phyloP scores from a whole-genome alignment of 2,888 invertebrate genomes.

The Argynnis bischoffii region DNA sequence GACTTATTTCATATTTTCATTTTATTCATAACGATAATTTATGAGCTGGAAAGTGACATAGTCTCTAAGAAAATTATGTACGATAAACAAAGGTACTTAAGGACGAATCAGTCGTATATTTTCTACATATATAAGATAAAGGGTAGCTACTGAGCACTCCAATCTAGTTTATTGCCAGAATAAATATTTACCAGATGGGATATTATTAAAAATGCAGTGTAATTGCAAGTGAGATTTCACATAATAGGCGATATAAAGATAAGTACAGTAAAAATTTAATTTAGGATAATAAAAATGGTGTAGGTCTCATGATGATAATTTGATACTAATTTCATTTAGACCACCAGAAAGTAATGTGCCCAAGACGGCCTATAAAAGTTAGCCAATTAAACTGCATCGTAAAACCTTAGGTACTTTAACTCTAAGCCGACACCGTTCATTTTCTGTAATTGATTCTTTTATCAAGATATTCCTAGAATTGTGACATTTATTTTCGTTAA shows the following conservation, averaged over 20 bases:
- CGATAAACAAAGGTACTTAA: too few species aligned
- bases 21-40: too few species aligned
- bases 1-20: too few species aligned
- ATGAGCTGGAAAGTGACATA: too few species aligned
- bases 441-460: constrained; percentile 60
- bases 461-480: constrained; percentile 43
- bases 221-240: too few species aligned
- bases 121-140: constrained; percentile 9
- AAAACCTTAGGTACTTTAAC: constrained; percentile 67
- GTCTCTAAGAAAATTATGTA: too few species aligned
- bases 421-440: constrained; percentile 65
- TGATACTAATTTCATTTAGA: constrained; percentile 68
- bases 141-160: constrained; percentile 2
- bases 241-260: not conserved
- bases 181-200: too few species aligned
- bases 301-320: constrained; percentile 32
- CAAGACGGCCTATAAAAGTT: constrained; percentile 58
- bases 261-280: not conserved
- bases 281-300: constrained; percentile 10
- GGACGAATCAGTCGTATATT: too few species aligned
- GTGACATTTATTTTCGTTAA: not conserved
- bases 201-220: too few species aligned
- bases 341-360: constrained; percentile 53
- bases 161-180: constrained; percentile 9
- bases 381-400: constrained; percentile 62